A percentile compares a stretch with the other conserved stretches of the same genome.
phyloP scores from a whole-genome alignment of 2,888 invertebrate species.

The Zhuqinia jingwanae region DNA sequence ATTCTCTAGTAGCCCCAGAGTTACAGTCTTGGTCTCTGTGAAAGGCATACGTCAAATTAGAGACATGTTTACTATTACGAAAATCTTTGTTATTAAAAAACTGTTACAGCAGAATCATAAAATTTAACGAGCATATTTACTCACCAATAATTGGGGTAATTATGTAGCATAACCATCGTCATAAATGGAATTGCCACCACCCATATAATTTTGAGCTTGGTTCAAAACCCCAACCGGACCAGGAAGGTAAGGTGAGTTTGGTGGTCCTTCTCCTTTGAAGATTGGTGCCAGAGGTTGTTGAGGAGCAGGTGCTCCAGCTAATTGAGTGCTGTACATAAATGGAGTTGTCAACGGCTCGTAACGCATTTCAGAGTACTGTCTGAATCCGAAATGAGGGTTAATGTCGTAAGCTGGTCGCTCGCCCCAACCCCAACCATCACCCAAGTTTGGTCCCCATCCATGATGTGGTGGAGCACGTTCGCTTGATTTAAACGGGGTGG shows the following conservation, averaged over 20 bases:
- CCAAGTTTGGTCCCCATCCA: conserved; percentile 42
- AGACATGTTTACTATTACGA: no score
- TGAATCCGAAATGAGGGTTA: conserved; percentile 78
- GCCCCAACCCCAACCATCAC: conserved; percentile 35
- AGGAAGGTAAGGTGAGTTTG: conserved; percentile 28
- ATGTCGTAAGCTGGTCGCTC: conserved; percentile 67
- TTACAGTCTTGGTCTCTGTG: background rate
- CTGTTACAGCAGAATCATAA: background rate
- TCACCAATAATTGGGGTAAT: conserved; percentile 12
- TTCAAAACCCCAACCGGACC: conserved; percentile 13
- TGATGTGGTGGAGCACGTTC: conserved; percentile 12
- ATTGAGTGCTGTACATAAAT: conserved; percentile 48
- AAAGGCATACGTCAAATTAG: no score
- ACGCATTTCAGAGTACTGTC: conserved; percentile 77
- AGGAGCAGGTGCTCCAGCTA: conserved; percentile 58
- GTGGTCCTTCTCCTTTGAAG: conserved; percentile 51
- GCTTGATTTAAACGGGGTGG: conserved; percentile 23
- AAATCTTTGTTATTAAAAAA: background rate
- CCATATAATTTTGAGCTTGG: background rate
- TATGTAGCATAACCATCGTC: conserved; percentile 44
- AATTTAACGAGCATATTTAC: background rate
- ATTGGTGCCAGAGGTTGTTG: conserved; percentile 36
- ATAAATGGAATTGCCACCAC: conserved; percentile 24
- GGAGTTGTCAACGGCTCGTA: conserved; percentile 78
- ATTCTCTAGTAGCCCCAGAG: conserved; percentile 23